phyloP scores from a whole-genome alignment of 1,140 invertebrate genomes.

The Solen grandis region DNA sequence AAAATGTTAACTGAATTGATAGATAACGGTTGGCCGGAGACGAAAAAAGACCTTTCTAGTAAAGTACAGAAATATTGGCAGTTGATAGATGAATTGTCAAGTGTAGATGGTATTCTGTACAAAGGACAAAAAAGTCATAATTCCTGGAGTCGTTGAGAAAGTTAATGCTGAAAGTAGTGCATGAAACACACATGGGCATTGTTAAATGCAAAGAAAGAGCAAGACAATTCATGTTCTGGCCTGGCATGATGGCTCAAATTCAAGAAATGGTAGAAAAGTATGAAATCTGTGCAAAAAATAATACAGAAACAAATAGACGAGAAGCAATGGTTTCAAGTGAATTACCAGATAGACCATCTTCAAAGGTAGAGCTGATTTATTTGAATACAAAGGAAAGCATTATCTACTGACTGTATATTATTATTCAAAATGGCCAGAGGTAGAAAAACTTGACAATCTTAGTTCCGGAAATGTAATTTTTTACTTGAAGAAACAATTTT shows the following conservation, averaged over 20 bases:
- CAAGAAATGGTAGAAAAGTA: not conserved
- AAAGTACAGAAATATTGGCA: not conserved
- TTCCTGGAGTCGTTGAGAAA: not conserved
- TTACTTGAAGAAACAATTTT: not conserved
- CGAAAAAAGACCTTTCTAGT: not conserved
- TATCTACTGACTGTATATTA: constrained; percentile 40
- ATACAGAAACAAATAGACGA: not conserved
- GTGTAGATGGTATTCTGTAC: not conserved
- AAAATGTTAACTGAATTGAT: not conserved
- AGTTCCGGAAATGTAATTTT: not conserved
- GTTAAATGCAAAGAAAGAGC: constrained; percentile 18
- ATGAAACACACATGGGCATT: constrained; percentile 18
- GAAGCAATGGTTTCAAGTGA: constrained; percentile 46
- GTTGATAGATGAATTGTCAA: too few relatives aligned
- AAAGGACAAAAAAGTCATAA: not conserved
- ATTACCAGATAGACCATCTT: constrained; percentile 71
- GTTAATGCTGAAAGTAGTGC: constrained; percentile 6
- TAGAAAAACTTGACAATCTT: not conserved
- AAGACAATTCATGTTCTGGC: constrained; percentile 34
- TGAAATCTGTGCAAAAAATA: not conserved
- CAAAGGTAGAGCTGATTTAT: constrained; percentile 75
- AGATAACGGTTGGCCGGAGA: constrained; percentile 1
- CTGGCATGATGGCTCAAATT: constrained; percentile 23
- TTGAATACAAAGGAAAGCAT: constrained; percentile 54
- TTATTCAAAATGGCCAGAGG: constrained; percentile 34